Evolutionary conservation across 2,888 invertebrate genomes (phyloP), one percentile per base, ranked within the genome.

Genomic region (Hirtodrosophila confusa): DNA sequence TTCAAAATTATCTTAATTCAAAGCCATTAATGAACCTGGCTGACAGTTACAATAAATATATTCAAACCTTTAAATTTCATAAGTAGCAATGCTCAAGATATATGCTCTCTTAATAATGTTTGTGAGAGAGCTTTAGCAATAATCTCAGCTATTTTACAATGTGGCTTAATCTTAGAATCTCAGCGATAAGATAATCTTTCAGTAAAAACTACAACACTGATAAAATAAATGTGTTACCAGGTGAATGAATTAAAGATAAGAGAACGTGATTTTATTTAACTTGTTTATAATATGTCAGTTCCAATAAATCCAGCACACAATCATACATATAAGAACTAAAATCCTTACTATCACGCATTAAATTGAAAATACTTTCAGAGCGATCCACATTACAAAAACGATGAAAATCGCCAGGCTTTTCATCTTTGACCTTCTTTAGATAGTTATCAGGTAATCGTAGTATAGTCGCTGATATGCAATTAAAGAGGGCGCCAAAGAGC

Each of bases 401-500:
- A 66, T 91, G 83, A 69, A 91, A 92, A 3, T 88, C 84, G 2
- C 80, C 78, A 0, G 90, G 86, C 55, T 90, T 78, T n/a, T 75
- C 73, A 3, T 87, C 73, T 47, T 91, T 88, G 4, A 93, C 73
- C 40, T 78, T 69, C 23, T 88, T 85, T 0, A 91, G 73, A 65
- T 91, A 88, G 56, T 91, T 90, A 0, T 88, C 80, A 0, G 92
- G 90, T 5, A 92, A 69, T 41, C 88, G 88, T 1, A 89, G 39
- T 1, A 89, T 64, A 0, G 90, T 90, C 1, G 88, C 86, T 1
- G 78, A 77, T 29, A 91, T 84, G 49, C 91, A 91, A 27, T 91
- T 92, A 50, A 90, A 91, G 45, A 90, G 89, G 29, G 89, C 87
- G 0, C 91, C 90, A 41, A 91, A 89, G 8, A 92, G 70, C 39